Conservation (phyloP, 2,888 invertebrate species). For the Drosophila testacea region DNA sequence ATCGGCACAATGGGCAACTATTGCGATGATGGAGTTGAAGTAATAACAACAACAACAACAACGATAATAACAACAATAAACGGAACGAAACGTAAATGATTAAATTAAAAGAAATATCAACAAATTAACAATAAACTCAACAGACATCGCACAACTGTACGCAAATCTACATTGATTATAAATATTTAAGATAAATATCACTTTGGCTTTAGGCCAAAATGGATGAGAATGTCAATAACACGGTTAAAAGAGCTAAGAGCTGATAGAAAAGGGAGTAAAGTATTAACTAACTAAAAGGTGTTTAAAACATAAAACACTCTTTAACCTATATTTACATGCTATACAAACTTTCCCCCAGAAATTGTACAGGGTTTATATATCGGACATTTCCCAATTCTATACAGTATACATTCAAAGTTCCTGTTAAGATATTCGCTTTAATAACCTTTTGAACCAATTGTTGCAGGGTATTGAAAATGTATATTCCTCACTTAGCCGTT, state of each 20-base stretch:
- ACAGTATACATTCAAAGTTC: no score
- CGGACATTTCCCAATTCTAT: not conserved
- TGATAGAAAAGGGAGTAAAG: no score
- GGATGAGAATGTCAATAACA: constrained; percentile 25
- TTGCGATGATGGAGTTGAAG: constrained; percentile 61
- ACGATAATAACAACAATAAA: constrained; percentile 52
- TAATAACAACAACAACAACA: constrained; percentile 48
- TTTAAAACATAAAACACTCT: no score
- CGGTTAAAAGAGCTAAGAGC: no score
- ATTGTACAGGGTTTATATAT: no score
- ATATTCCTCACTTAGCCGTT: not conserved
- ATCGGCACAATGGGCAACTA: constrained; percentile 80
- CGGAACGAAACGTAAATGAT: constrained; percentile 58
- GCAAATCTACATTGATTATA: constrained; percentile 24
- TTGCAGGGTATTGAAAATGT: not conserved
- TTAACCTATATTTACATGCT: no score
- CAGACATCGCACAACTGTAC: constrained; percentile 37
- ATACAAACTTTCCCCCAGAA: no score
- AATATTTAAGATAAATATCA: not conserved
- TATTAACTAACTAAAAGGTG: no score
- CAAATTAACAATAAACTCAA: constrained; percentile 43
- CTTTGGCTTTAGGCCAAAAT: constrained; percentile 12
- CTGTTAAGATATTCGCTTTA: no score
- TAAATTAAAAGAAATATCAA: constrained; percentile 62
- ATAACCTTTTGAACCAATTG: no score